Conservation (phyloP, 2,113 vertebrate species). For the Acanthochromis polyacanthus region DNA sequence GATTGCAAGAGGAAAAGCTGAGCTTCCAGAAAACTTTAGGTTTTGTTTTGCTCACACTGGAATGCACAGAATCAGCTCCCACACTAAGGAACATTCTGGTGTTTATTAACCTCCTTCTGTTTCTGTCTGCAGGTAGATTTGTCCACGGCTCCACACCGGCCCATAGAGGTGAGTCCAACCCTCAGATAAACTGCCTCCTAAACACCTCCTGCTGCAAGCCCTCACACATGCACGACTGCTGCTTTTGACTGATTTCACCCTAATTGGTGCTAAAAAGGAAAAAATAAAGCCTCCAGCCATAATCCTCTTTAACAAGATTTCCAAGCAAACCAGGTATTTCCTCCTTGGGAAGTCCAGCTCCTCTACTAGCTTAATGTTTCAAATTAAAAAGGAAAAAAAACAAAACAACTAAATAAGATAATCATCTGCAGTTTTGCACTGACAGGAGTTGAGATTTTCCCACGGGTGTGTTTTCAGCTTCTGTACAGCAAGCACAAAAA, state of each 20-base stretch:
- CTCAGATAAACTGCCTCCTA: neutral
- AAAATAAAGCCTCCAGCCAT: neutral
- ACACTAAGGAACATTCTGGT: no score
- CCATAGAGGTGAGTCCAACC: constrained; percentile 81
- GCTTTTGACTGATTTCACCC: neutral
- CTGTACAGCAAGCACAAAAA: constrained; percentile 64
- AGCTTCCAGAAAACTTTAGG: neutral
- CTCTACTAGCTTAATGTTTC: neutral
- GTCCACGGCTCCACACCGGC: constrained; percentile 71
- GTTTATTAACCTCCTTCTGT: constrained; percentile 37
- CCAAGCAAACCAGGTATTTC: constrained; percentile 14
- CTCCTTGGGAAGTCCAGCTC: neutral
- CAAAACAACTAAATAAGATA: neutral
- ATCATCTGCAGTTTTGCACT: constrained; percentile 41
- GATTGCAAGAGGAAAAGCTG: no score
- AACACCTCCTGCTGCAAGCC: neutral
- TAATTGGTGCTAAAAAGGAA: no score
- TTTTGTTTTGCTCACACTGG: constrained; percentile 15
- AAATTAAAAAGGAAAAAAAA: neutral
- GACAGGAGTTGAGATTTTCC: constrained; percentile 43
- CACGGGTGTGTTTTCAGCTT: constrained; percentile 63
- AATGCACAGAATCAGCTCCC: no score
- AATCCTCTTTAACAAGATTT: neutral
- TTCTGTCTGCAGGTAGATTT: constrained; percentile 82
- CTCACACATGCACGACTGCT: neutral